Percentiles rank a stretch among this genome's conserved stretches.
These are phyloP conservation scores for Brotula barbata DNA, from an alignment of 2,797 vertebrate genomes.

Conservation along the genomic window DNA sequence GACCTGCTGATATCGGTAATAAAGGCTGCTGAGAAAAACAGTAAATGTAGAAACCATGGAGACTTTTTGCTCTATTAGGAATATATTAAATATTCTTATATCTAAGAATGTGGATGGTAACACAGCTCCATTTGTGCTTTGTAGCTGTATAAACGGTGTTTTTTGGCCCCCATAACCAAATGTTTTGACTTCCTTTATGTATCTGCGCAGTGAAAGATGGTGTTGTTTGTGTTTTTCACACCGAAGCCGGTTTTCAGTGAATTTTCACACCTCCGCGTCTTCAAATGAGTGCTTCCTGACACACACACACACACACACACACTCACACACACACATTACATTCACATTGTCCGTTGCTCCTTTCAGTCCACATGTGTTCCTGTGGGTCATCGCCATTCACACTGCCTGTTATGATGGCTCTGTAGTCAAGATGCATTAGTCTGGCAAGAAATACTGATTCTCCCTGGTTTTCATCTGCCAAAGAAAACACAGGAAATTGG, in stretches of 20 bases:
- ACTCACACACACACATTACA: conserved; percentile 1
- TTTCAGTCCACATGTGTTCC: conserved; percentile 9
- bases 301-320: conserved; percentile 19
- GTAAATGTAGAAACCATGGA: too few species aligned
- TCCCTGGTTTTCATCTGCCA: neutral
- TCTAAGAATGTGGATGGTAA: neutral
- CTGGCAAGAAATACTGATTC: neutral
- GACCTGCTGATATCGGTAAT: too few species aligned
- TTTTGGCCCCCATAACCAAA: conserved; percentile 8
- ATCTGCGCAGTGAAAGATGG: conserved; percentile 6
- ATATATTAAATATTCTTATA: too few species aligned
- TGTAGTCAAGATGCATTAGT: too few species aligned
- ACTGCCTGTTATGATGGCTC: too few species aligned
- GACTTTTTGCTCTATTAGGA: too few species aligned
- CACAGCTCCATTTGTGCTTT: neutral
- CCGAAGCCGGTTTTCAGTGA: conserved; percentile 12
- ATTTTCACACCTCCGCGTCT: conserved; percentile 11
- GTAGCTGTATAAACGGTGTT: neutral
- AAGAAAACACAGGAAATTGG: conserved; percentile 1
- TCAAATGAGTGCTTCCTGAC: conserved; percentile 8
- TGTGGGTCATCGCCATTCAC: conserved; percentile 6
- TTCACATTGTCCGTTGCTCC: conserved; percentile 9
- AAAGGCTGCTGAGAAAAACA: too few species aligned
- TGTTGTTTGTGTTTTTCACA: conserved; percentile 32
- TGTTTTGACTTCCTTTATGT: neutral